These are phyloP conservation scores for Trichomalopsis sarcophagae DNA, from an alignment of 1,140 invertebrate species.

Conservation along the genomic window DNA sequence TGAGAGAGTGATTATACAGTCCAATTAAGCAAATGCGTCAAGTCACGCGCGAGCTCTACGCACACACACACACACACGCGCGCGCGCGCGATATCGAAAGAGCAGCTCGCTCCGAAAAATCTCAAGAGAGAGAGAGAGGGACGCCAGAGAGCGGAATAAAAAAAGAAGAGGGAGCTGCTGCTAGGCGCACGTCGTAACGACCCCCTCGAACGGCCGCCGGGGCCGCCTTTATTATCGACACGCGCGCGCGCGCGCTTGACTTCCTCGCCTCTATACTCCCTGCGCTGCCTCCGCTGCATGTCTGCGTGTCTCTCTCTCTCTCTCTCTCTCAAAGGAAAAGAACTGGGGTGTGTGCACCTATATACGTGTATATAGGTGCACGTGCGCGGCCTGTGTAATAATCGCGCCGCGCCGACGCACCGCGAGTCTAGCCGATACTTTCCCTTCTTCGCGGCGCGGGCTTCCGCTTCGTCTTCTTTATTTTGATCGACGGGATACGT, in stretches of 20 bases:
- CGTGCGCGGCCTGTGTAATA: conserved; percentile 33
- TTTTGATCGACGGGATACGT: conserved; percentile 1
- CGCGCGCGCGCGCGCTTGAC: conserved; percentile 42
- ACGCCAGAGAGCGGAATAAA: background rate
- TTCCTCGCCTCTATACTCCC: background rate
- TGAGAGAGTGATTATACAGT: background rate
- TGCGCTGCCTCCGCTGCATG: background rate
- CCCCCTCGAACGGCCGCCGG: conserved; percentile 22
- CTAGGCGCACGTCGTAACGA: conserved; percentile 35
- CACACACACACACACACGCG: too few species aligned
- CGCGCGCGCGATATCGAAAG: background rate
- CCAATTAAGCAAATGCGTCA: conserved; percentile 17
- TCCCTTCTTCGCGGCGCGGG: background rate
- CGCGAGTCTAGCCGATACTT: conserved; percentile 32
- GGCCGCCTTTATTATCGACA: conserved; percentile 46
- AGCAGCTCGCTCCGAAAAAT: conserved; percentile 15
- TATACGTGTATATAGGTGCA: background rate
- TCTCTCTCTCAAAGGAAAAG: background rate
- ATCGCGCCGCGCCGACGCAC: conserved; percentile 22
- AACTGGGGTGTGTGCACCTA: background rate
- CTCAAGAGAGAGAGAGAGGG: background rate
- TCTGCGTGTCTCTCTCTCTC: background rate
- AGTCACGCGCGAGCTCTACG: too few species aligned
- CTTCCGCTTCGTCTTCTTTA: background rate
- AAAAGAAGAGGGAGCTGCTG: background rate